Evolutionary conservation across 2,888 invertebrate species (phyloP), one percentile per base, ranked within the genome.

Genomic region (Phyllotreta cruciferae): DNA sequence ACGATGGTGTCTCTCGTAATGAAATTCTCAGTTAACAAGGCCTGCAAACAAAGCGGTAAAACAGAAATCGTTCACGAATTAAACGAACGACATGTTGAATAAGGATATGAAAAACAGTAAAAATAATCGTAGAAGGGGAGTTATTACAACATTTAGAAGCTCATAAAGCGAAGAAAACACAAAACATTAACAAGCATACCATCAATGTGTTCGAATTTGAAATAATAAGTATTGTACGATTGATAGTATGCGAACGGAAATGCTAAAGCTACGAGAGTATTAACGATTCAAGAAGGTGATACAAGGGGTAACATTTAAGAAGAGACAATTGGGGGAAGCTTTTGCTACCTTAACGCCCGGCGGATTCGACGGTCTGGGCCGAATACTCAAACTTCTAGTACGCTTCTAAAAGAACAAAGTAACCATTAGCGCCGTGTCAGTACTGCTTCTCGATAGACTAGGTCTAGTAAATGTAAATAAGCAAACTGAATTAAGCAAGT

Each of bases 1-100:
- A 93, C 91, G 77, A 85, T 83, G 67, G 85, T 85, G 67, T 85
- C 85, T 73, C 85, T 81, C 69, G 83, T 79, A 65, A 85, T 83
- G 78, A 84, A 86, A 72, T 84, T 83, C 75, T 85, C 85, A 67
- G 84, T 81, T 80, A 89, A 84, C 82, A 89, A 85, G 80, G 86
- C 86, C 87, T 87, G 82, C 75, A 84, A 84, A 80, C 75, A 80
- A 64, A 67, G 42, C 8, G 13, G 49, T 11, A 52, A 37, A 39
- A 44, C 11, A 54, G 24, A 38, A 64, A 35, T 10, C 14, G 36
- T n/a, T 6, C 6, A 47, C 49, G 24, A 13, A 35, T 39, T 9
- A 39, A 38, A 34, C 6, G n/a, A 5, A 45, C 53, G 58, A 49
- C 52, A 54, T 4, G 41, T n/a, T n/a, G n/a, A n/a, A n/a, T n/a